Percentiles rank a stretch among this genome's conserved stretches.
These are phyloP conservation scores for Sebastes vulpes DNA, from an alignment of 2,797 vertebrate genomes.

Conservation along the genomic window DNA sequence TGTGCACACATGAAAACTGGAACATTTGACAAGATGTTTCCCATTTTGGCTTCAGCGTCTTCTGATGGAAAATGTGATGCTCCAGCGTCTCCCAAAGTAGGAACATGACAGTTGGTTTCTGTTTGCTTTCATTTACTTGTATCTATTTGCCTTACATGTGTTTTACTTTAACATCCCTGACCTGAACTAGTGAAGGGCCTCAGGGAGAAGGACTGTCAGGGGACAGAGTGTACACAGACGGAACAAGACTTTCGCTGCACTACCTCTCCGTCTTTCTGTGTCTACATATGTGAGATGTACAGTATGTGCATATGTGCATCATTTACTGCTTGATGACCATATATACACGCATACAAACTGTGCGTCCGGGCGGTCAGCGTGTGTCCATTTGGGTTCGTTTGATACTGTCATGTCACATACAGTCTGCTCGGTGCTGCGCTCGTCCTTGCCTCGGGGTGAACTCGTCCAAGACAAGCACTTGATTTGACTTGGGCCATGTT, in stretches of 20 bases:
- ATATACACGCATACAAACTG: constrained; percentile 16
- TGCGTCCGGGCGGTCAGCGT: constrained; percentile 40
- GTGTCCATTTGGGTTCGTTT: constrained; percentile 64
- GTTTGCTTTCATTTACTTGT: constrained; percentile 70
- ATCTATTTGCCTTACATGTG: constrained; percentile 71
- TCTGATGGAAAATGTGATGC: constrained; percentile 55
- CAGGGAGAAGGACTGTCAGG: constrained; percentile 40
- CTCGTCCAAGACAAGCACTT: constrained; percentile 57
- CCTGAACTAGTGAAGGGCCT: constrained; percentile 48
- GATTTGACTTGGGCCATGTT: constrained; percentile 73
- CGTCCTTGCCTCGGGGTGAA: constrained; percentile 66
- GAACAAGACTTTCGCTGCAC: neutral
- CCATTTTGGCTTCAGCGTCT: constrained; percentile 28
- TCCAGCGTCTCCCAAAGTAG: constrained; percentile 27
- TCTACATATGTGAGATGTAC: constrained; percentile 23
- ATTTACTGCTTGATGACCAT: constrained; percentile 23
- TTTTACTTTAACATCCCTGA: constrained; percentile 76
- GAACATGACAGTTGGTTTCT: constrained; percentile 38
- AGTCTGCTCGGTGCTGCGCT: constrained; percentile 68
- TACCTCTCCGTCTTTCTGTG: neutral
- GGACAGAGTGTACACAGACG: constrained; percentile 25
- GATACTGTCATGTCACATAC: constrained; percentile 73
- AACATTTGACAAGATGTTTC: constrained; percentile 55
- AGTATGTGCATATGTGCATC: constrained; percentile 9
- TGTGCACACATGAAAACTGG: neutral